Base-by-base conservation (phyloP, 2,113 vertebrate species). In the Hippopotamus amphibius region DNA sequence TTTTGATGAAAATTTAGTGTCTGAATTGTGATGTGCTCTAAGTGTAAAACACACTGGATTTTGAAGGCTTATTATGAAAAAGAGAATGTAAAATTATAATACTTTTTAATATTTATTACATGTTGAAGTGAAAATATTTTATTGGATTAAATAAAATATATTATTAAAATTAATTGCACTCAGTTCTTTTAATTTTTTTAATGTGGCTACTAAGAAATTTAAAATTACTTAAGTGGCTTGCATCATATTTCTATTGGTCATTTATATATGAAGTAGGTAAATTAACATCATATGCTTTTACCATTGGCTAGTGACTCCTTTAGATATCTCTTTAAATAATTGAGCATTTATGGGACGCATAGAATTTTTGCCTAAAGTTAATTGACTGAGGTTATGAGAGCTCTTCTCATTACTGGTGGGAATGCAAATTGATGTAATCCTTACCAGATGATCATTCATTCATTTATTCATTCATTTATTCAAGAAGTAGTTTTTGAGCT, bases 1-100 rank as follows among this genome's bases (percentile, higher is more conserved):
- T 95, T 95, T 65, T 96, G 28, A 94, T 91, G 59, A 93, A 90
- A 96, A 94, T 80, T 83, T 92, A 66, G 33, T 83, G 55, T 92
- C 28, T 95, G 12, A 81, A 37, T 88, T 88, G n/a, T 2, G n/a
- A 53, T 74, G 22, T 84, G 46, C 33, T 95, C 43, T 77, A 80
- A 92, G 6, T 86, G 3, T 96, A 92, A 77, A 95, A 90, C 30
- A 22, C 11, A 71, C 41, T 59, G 43, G 28, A 81, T 68, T 92
- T 63, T 85, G 53, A 86, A 74, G 37, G 71, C 33, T 69, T 94
- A 65, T 88, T n/a, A n/a, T n/a, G 69, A 97, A 59, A 85, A 87
- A 90, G 33, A 93, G 22, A 55, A 66, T 93, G 59, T 86, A 91
- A 95, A 93, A 80, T 80, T 80, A 13, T 85, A 72, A 65, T 66